These are phyloP conservation scores for Neomonachus schauinslandi DNA, from an alignment of 2,113 vertebrate genomes.

Conservation along the genomic window DNA sequence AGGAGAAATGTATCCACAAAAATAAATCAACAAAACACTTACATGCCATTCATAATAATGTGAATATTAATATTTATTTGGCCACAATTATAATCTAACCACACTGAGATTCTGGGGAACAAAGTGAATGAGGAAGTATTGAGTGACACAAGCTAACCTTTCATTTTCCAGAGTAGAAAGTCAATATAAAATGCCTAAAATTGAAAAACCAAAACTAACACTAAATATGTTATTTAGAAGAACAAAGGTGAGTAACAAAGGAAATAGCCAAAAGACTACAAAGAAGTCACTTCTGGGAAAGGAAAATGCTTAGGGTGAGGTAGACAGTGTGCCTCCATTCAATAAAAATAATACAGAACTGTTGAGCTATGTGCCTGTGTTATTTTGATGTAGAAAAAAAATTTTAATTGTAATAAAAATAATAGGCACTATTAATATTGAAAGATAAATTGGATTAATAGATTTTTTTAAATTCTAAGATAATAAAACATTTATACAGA, in stretches of 20 bases:
- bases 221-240: neutral
- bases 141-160: neutral
- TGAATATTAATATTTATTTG: neutral
- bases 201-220: neutral
- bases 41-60: neutral
- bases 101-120: neutral
- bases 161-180: neutral
- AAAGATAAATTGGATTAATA: conserved; percentile 17
- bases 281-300: neutral
- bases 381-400: conserved; percentile 28
- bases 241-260: neutral
- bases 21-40: neutral
- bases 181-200: neutral
- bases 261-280: neutral
- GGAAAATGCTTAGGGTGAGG: neutral
- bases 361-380: neutral
- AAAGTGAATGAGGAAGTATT: neutral
- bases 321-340: neutral
- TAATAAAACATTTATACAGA: neutral
- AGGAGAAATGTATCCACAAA: neutral
- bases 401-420: neutral
- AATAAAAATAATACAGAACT: neutral
- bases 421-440: neutral
- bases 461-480: neutral
- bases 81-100: neutral